phyloP scores from a whole-genome alignment of 2,113 vertebrate species.

The Oreochromis niloticus region DNA sequence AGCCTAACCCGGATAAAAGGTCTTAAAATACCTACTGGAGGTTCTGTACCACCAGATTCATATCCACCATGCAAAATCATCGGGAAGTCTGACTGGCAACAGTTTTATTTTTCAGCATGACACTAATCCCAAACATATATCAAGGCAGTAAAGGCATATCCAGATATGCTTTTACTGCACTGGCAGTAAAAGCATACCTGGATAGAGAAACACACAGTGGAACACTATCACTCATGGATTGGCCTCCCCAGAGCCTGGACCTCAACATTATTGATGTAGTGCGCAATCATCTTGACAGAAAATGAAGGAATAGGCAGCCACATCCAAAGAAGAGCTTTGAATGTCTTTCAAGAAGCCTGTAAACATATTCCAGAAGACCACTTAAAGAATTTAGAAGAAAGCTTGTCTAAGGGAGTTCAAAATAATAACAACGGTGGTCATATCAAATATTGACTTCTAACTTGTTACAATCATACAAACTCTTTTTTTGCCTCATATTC shows the following conservation, averaged over 20 bases:
- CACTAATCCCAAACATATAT: not conserved
- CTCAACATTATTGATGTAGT: not conserved
- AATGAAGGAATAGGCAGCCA: rapidly evolving
- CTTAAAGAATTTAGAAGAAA: not conserved
- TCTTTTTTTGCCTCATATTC: not conserved
- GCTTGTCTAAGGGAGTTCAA: not conserved
- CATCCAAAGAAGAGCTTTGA: not conserved
- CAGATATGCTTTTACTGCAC: not conserved
- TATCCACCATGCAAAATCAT: not conserved
- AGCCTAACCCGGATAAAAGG: not conserved
- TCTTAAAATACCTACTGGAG: not conserved
- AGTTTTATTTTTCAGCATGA: not conserved
- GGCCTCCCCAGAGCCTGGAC: not conserved
- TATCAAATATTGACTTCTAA: not conserved
- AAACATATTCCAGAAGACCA: not conserved
- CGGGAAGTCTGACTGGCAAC: not conserved
- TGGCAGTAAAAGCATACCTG: not conserved
- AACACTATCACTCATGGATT: not conserved
- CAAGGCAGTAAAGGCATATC: not conserved
- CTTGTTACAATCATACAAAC: not conserved
- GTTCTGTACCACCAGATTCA: not conserved
- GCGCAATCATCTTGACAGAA: not conserved
- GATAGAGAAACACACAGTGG: not conserved
- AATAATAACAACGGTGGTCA: not conserved
- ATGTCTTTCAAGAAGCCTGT: not conserved